Base-by-base conservation (phyloP, 2,113 vertebrate genomes). In the Chrysochloris asiatica region DNA sequence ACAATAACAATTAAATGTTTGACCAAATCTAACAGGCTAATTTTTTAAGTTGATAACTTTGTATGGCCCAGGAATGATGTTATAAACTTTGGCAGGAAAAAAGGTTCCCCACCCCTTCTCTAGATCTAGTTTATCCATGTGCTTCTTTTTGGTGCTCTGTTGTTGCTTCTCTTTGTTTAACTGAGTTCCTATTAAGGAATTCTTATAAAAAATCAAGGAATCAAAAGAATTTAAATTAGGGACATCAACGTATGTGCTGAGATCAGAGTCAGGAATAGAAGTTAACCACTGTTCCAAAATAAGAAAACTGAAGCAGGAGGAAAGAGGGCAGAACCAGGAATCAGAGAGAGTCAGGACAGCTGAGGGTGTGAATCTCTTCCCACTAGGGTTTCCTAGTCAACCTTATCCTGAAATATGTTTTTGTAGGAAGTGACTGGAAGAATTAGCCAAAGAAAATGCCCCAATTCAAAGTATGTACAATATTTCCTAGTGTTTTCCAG, bases 401-500 rank as follows among this genome's bases (percentile, higher is more conserved):
- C 3, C 16, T 72, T 86, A 22, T 83, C 78, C 30, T 76, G 22
- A 83, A 54, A 13, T 19, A 76, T 72, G 36, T 89, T 65, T 88
- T 82, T 87, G 50, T n/a, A n/a, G n/a, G n/a, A 86, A 88, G 83
- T 65, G 41, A 90, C 83, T 90, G 26, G 30, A 91, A 92, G 52
- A 92, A 67, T 75, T 81, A 77, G 50, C 43, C 80, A 86, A 94
- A 91, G 69, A 52, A n/a, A 91, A 43, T 67, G 48, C 4, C 36
- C n/a, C 7, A 6, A 67, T 89, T 72, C 59, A 88, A 83, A 88
- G 72, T n/a, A 47, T 33, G 36, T 77, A 30, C 4, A 3, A 8
- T 65, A 13, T 86, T 84, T 95, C 65, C 43, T 43, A 76, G 22
- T 21, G 6, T 83, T 86, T 56, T 8, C 71, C 38, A 90, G 56